Percentiles rank a stretch among this genome's conserved stretches.
phyloP scores from a whole-genome alignment of 2,113 vertebrate species.

The Eira barbara region DNA sequence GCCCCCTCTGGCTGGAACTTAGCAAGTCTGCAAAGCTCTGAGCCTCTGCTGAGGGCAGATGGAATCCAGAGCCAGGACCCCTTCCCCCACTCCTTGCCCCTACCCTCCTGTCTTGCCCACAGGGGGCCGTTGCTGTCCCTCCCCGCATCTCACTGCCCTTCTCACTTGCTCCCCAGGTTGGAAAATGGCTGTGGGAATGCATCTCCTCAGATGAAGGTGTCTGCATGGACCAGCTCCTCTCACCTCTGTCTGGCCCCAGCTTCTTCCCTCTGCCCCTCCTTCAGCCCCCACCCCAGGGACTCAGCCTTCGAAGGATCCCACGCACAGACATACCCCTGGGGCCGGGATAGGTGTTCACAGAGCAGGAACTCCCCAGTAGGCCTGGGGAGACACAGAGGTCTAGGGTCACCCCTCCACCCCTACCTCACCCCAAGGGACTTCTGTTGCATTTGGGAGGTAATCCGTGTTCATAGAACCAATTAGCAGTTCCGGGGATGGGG shows the following conservation, averaged over 20 bases:
- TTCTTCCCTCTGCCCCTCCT: background rate
- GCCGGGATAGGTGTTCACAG: background rate
- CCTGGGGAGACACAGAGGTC: background rate
- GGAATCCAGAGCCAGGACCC: background rate
- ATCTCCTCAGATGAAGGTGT: slow-evolving; percentile 84
- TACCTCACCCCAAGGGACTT: background rate
- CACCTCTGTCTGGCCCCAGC: background rate
- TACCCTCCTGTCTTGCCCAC: fast-evolving
- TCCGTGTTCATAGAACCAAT: background rate
- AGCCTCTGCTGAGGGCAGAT: background rate
- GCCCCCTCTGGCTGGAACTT: background rate
- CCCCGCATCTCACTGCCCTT: background rate
- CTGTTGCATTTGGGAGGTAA: background rate
- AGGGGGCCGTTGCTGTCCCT: no score
- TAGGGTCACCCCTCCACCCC: background rate
- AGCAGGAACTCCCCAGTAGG: background rate
- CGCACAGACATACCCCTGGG: background rate
- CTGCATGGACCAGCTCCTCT: fast-evolving
- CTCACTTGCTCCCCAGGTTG: slow-evolving; percentile 71
- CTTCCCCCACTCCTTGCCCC: background rate
- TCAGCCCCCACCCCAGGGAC: background rate
- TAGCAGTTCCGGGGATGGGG: background rate
- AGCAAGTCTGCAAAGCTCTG: background rate
- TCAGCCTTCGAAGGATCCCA: background rate
- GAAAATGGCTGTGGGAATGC: slow-evolving; percentile 79